phyloP scores from a whole-genome alignment of 2,113 vertebrate genomes.

The Phoenicopterus ruber region DNA sequence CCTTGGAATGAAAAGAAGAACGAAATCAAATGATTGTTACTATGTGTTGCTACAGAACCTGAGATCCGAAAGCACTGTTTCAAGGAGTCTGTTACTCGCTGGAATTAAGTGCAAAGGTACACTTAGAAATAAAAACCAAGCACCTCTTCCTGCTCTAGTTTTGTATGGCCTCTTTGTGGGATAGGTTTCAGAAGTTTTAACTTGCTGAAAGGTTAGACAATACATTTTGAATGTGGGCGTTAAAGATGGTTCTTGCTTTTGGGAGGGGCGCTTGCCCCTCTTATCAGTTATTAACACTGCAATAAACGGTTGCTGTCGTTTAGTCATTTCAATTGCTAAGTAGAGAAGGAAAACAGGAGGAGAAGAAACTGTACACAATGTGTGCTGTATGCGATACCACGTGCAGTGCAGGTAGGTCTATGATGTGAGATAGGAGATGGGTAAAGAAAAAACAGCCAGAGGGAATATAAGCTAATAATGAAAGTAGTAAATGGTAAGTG shows the following conservation, averaged over 20 bases:
- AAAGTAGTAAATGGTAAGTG: neutral
- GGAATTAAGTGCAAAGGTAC: neutral
- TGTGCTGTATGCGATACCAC: neutral
- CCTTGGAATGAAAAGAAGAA: neutral
- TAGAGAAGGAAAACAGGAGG: neutral
- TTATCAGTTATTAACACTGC: neutral
- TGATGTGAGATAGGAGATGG: neutral
- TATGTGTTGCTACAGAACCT: neutral
- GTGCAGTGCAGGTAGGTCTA: neutral
- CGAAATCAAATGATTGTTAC: neutral
- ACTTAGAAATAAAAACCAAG: neutral
- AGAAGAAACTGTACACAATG: accelerated
- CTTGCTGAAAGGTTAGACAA: neutral
- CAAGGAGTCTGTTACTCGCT: neutral
- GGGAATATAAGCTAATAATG: neutral
- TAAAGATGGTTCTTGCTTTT: neutral
- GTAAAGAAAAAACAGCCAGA: neutral
- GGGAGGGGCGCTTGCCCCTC: neutral
- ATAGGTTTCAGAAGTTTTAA: neutral
- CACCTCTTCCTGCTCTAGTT: neutral
- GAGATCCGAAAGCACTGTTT: neutral
- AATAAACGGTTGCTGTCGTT: neutral
- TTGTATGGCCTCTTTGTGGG: neutral
- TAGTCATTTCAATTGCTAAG: neutral
- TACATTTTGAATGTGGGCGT: neutral